Conservation (phyloP, 1,140 invertebrate genomes). For the Panonychus citri region DNA sequence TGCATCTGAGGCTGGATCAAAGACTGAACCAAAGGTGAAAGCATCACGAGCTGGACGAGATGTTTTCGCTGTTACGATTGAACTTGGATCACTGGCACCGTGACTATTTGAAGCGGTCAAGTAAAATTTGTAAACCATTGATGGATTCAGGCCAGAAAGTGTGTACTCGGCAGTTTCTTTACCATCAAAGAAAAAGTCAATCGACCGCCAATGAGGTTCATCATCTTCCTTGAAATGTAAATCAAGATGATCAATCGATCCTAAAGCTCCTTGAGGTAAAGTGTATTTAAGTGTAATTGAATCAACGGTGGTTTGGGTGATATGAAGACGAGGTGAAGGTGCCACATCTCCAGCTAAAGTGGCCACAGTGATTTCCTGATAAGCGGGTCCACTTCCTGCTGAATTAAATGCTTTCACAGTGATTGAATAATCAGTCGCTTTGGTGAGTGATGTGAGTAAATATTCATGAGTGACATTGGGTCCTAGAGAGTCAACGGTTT, state of each 20-base stretch:
- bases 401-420: constrained; percentile 16
- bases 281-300: constrained; percentile 15
- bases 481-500: constrained; percentile 6
- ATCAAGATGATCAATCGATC: constrained; percentile 1
- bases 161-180: background rate
- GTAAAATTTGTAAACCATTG: constrained; percentile 12
- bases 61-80: constrained; percentile 10
- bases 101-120: constrained; percentile 15
- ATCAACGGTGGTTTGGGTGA: constrained; percentile 9
- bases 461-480: constrained; percentile 11
- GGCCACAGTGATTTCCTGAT: constrained; percentile 13
- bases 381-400: constrained; percentile 16
- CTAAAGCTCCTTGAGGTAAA: background rate
- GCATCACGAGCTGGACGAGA: background rate
- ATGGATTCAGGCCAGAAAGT: background rate
- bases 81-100: constrained; percentile 16
- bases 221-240: constrained; percentile 5
- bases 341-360: constrained; percentile 16
- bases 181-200: background rate
- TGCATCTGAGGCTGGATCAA: background rate
- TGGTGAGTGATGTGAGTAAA: constrained; percentile 13
- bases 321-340: constrained; percentile 9
- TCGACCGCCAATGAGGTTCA: background rate
- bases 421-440: constrained; percentile 16
- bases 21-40: background rate